Percentiles rank a stretch among this genome's conserved stretches.
phyloP scores from a whole-genome alignment of 2,797 vertebrate genomes.

The Coregonus suidteri region DNA sequence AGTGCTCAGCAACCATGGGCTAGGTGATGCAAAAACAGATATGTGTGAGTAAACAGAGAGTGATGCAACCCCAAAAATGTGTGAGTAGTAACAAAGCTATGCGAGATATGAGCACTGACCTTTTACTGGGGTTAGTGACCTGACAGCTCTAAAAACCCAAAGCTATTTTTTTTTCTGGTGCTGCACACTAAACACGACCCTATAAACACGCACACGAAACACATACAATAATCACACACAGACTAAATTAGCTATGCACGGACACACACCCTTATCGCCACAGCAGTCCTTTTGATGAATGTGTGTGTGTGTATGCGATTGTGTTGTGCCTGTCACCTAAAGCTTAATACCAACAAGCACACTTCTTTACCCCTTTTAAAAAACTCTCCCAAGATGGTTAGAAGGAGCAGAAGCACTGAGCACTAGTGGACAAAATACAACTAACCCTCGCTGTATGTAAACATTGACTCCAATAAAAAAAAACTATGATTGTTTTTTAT shows the following conservation, averaged over 20 bases:
- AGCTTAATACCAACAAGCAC: background rate
- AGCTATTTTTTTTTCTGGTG: too few relatives aligned
- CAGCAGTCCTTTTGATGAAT: constrained; percentile 31
- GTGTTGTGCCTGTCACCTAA: background rate
- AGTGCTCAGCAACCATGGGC: too few relatives aligned
- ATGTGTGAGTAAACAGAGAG: too few relatives aligned
- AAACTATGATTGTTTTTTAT: too few relatives aligned
- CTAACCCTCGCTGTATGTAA: too few relatives aligned
- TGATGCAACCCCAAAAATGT: too few relatives aligned
- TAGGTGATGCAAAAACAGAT: too few relatives aligned
- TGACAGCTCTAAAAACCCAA: background rate
- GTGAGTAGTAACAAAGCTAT: background rate
- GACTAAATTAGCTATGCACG: too few relatives aligned
- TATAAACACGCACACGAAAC: background rate
- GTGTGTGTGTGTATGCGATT: too few relatives aligned
- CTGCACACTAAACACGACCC: background rate
- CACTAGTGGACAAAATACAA: too few relatives aligned
- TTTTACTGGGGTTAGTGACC: background rate
- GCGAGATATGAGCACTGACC: background rate
- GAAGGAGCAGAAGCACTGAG: background rate
- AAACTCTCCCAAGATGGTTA: background rate
- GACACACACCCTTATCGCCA: constrained; percentile 36
- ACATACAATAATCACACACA: constrained; percentile 3
- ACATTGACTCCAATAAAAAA: too few relatives aligned
- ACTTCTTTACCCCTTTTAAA: background rate